Evolutionary conservation across 2,888 invertebrate species (phyloP).

Genomic region (Diplolepis rosae): DNA sequence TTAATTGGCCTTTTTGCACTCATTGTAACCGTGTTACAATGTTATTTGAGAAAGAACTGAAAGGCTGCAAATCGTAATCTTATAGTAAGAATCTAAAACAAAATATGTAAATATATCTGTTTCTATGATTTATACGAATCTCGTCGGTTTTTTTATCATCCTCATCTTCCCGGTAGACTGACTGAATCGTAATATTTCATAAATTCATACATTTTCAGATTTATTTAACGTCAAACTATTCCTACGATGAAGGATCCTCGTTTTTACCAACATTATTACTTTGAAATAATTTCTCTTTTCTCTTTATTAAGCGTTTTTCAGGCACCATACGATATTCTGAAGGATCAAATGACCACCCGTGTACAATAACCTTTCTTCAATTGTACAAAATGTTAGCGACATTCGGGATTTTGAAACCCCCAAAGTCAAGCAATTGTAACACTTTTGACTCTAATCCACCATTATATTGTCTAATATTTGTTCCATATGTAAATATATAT

Average conservation of each 20-base stretch:
- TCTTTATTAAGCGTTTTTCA: constrained; percentile 33
- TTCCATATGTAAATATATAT: no score
- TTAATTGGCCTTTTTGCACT: no score
- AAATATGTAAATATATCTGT: no score
- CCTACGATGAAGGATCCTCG: neutral
- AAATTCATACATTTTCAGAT: no score
- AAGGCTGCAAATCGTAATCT: constrained; percentile 20
- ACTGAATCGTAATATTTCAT: no score
- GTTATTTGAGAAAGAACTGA: constrained; percentile 4
- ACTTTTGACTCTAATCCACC: neutral
- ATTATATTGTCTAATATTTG: no score
- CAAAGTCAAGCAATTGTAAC: constrained; percentile 33
- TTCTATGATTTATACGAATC: no score
- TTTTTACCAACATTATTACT: neutral
- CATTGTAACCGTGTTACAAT: neutral
- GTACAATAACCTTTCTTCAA: constrained; percentile 32
- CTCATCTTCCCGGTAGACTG: no score
- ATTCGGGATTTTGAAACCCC: constrained; percentile 27
- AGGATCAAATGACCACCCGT: constrained; percentile 33
- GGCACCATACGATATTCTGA: constrained; percentile 33
- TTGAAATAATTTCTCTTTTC: neutral
- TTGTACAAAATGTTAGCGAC: constrained; percentile 32
- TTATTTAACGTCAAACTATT: no score
- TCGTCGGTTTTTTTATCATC: no score
- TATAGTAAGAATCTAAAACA: no score